phyloP scores from a whole-genome alignment of 2,888 invertebrate species.

The Laothoe populi region DNA sequence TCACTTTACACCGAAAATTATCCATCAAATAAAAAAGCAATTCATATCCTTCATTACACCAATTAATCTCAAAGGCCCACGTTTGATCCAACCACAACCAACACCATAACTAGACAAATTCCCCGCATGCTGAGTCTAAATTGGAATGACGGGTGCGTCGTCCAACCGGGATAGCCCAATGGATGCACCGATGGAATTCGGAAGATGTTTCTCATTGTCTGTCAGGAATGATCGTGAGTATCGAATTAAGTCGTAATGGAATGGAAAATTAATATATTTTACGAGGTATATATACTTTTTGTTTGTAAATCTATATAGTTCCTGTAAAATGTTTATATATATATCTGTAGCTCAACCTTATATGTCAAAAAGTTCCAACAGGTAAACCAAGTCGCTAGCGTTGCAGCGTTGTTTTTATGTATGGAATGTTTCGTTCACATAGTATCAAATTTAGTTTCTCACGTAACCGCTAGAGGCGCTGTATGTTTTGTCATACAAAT shows the following conservation, averaged over 20 bases:
- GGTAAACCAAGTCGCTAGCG: too few species aligned
- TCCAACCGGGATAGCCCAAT: conserved; percentile 56
- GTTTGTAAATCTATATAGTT: too few species aligned
- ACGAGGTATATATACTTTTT: too few species aligned
- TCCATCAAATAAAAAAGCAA: background rate
- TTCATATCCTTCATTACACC: background rate
- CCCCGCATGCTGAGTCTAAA: conserved; percentile 43
- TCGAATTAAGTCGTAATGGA: background rate
- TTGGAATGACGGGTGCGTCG: conserved; percentile 46
- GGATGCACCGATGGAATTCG: conserved; percentile 57
- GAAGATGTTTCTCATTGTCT: conserved; percentile 55
- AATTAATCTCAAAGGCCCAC: background rate
- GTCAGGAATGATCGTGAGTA: conserved; percentile 7
- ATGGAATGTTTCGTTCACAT: too few species aligned
- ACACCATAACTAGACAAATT: conserved; percentile 35
- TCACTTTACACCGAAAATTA: too few species aligned
- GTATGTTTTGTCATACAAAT: too few species aligned
- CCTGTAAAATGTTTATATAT: too few species aligned
- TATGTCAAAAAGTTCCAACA: too few species aligned
- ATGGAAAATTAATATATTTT: background rate
- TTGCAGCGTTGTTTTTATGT: too few species aligned
- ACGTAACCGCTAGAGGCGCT: too few species aligned
- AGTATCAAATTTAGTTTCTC: too few species aligned
- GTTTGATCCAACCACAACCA: conserved; percentile 5
- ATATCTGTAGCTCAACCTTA: too few species aligned